phyloP scores from a whole-genome alignment of 2,888 invertebrate genomes.

The Aplocera efformata region DNA sequence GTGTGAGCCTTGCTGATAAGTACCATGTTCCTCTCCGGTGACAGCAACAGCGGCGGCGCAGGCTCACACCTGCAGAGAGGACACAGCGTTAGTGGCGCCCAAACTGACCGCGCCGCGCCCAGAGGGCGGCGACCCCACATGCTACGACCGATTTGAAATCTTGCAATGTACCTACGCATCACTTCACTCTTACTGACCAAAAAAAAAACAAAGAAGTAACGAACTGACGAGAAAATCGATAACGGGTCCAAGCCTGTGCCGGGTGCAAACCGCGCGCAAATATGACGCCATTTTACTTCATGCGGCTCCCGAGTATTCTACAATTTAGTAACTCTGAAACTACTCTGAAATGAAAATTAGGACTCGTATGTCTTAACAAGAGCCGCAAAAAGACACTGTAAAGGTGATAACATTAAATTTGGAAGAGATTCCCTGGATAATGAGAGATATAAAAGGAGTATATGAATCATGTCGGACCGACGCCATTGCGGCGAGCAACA shows the following conservation, averaged over 20 bases:
- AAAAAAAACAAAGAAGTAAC: constrained; percentile 36
- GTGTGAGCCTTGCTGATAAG: constrained; percentile 79
- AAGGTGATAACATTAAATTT: constrained; percentile 65
- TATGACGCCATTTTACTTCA: constrained; percentile 78
- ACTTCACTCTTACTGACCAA: constrained; percentile 41
- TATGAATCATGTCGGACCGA: constrained; percentile 63
- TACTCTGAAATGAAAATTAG: constrained; percentile 72
- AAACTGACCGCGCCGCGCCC: constrained; percentile 62
- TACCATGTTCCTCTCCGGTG: constrained; percentile 77
- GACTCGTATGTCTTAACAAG: constrained; percentile 51
- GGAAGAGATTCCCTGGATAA: constrained; percentile 67
- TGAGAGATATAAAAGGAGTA: constrained; percentile 63
- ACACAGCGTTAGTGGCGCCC: constrained; percentile 79
- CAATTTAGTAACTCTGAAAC: constrained; percentile 58
- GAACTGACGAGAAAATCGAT: constrained; percentile 43
- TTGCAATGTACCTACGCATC: constrained; percentile 58
- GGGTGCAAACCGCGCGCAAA: constrained; percentile 70
- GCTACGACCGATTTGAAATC: constrained; percentile 75
- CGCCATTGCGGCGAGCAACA: constrained; percentile 67
- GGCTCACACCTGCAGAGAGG: constrained; percentile 81
- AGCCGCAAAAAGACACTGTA: constrained; percentile 59
- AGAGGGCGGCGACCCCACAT: constrained; percentile 42
- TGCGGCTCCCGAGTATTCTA: constrained; percentile 65
- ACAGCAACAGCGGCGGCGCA: constrained; percentile 76
- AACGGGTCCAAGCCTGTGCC: constrained; percentile 60